Evolutionary conservation across 1,140 invertebrate genomes (phyloP), one percentile per base, ranked within the genome.

Genomic region (Pachyrhynchus sulphureomaculatus): DNA sequence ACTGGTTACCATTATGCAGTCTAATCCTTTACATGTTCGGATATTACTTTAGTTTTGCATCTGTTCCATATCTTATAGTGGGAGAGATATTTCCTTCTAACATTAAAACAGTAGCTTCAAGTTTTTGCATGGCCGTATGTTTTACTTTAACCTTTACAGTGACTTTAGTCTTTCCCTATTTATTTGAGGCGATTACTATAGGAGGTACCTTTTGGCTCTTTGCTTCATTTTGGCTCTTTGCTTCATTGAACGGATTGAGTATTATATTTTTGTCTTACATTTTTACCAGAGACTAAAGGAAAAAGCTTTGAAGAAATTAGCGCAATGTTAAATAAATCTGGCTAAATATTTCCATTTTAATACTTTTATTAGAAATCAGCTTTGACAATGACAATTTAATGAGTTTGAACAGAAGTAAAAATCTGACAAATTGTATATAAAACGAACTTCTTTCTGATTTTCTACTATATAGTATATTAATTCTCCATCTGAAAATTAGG

Each of bases 21-120:
- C 47, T 74, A 20, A 48, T 69, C 2, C 34, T 61, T 32, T 74
- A 61, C 29, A 68, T 71, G 18, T 44, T 70, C 5, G 34, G 42
- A 21, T 72, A 67, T 44, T 64, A 66, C 29, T 67, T 67, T n/a
- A 89, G 89, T 2, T 86, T 91, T 64, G 91, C 91, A 0, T 88
- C 91, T 0, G 76, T 94, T 9, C 88, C 90, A 0, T 93, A 91
- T 89, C 83, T 90, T 0, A 83, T 95, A 24, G 86, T 92, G 80
- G 86, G 86, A 1, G 90, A 95, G 75, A 82, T 93, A 65, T 90
- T 93, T 66, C 84, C 92, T 1, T 78, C 85, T 0, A 84, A 87
- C 62, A 83, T 91, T 0, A 88, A 90, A 71, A 90, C 90, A 1
- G 86, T 87, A 1, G 84, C 88, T 0, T 78, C 47, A 0, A 84